Base-by-base conservation (phyloP, 2,797 vertebrate species). In the Enteromius radiatus region DNA sequence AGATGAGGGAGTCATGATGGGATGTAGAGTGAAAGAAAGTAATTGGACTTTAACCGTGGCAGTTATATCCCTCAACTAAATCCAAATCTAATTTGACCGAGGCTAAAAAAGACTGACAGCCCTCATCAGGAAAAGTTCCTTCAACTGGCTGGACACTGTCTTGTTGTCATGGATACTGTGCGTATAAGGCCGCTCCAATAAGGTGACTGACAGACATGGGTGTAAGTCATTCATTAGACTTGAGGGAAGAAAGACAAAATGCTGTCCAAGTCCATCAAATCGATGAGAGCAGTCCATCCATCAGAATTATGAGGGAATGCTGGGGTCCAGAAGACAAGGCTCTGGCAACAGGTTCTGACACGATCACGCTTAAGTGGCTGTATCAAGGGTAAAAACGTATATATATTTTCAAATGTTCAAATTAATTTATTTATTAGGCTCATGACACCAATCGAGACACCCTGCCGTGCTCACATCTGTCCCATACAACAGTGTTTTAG, bases 51-150 rank as follows among this genome's bases (percentile, higher is more conserved):
- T 81, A 86, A 82, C 87, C 45, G 69, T 38, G 17, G 84, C 63
- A 82, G 84, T 75, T 83, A 70, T 76, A 86, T 85, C 80, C 76
- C 84, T 84, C 76, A 86, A 84, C 64, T 76, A 80, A 87, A 92
- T 92, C 90, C 92, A 93, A 90, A 92, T 94, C 92, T 92, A 87
- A 93, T 91, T 91, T 87, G 91, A 92, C 90, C 33, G 11, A 73
- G 81, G 54, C 70, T 84, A 78, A 86, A 84, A 85, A 84, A 86
- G 85, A 86, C 71, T 88, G 87, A 92, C 79, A 87, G 89, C 88
- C 36, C 81, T 85, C 84, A 69, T 86, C 84, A 74, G 36, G 84
- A 82, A 73, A 87, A 84, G 80, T 64, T 85, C 83, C 69, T 68
- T 81, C 36, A 33, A 74, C 76, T 84, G 77, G 56, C 49, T 73